These are phyloP conservation scores for Equus quagga DNA, from an alignment of 2,113 vertebrate species.

Conservation along the genomic window DNA sequence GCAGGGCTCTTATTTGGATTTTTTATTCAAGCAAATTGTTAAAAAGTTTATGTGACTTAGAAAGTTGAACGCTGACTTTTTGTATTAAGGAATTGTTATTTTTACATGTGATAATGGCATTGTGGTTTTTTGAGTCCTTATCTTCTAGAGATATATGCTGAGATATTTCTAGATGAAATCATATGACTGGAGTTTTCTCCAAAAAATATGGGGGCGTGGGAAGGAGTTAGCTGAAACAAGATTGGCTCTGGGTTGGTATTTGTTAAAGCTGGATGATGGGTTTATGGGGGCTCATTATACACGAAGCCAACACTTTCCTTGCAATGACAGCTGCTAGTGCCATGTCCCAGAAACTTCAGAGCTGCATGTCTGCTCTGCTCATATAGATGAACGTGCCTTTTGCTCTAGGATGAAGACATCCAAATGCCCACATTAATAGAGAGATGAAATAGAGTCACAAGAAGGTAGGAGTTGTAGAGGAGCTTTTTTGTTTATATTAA, in stretches of 20 bases:
- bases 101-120: neutral
- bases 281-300: neutral
- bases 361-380: neutral
- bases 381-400: neutral
- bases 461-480: neutral
- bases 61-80: neutral
- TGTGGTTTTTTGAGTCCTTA: neutral
- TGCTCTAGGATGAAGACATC: neutral
- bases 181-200: constrained; percentile 13
- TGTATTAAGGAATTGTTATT: constrained; percentile 15
- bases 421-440: neutral
- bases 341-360: neutral
- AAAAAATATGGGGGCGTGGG: neutral
- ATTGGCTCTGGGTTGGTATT: neutral
- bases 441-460: neutral
- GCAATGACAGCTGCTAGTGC: neutral
- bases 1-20: neutral
- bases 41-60: neutral
- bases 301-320: neutral
- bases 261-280: neutral
- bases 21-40: neutral
- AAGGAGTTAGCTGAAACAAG: neutral
- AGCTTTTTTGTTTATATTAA: constrained; percentile 22
- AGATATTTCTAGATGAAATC: constrained; percentile 23
- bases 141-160: neutral